Evolutionary conservation across 2,113 vertebrate species (phyloP).

Genomic region (Centropus unirufus): DNA sequence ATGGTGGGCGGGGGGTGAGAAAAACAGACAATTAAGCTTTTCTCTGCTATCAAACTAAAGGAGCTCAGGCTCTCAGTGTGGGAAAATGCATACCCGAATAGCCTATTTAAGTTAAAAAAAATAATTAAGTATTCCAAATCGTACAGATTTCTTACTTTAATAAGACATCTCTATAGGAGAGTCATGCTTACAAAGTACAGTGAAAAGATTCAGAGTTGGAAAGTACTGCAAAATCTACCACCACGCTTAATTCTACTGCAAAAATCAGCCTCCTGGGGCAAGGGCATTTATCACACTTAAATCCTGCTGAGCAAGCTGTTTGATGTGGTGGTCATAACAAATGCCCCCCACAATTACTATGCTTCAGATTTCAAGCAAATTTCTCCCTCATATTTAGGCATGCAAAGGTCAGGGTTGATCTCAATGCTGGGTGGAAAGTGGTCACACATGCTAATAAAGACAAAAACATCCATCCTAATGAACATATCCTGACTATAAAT

Average conservation of each 20-base stretch:
- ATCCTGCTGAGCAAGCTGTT: not conserved
- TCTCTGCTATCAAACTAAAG: not conserved
- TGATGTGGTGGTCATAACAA: conserved; percentile 4
- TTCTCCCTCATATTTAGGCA: conserved; percentile 7
- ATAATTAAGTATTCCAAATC: not conserved
- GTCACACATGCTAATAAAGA: not conserved
- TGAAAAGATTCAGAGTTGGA: not conserved
- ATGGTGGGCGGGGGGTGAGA: fast-evolving
- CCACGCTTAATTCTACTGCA: not conserved
- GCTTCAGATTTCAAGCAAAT: conserved; percentile 43
- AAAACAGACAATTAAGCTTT: not conserved
- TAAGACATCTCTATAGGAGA: not conserved
- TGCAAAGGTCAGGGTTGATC: not conserved
- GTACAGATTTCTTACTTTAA: not conserved
- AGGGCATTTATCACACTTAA: conserved; percentile 45
- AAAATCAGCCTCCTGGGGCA: conserved; percentile 67
- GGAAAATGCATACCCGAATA: not conserved
- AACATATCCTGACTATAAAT: not conserved
- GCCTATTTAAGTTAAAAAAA: not conserved
- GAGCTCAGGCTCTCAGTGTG: not conserved
- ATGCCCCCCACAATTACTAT: conserved; percentile 2
- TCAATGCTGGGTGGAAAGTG: not conserved
- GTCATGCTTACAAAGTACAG: not conserved
- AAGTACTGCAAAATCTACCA: conserved; percentile 5
- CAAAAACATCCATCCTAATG: not conserved